A percentile compares a stretch with the other conserved stretches of the same genome.
phyloP scores from a whole-genome alignment of 2,888 invertebrate species.

The Macrostomum cliftonense region DNA sequence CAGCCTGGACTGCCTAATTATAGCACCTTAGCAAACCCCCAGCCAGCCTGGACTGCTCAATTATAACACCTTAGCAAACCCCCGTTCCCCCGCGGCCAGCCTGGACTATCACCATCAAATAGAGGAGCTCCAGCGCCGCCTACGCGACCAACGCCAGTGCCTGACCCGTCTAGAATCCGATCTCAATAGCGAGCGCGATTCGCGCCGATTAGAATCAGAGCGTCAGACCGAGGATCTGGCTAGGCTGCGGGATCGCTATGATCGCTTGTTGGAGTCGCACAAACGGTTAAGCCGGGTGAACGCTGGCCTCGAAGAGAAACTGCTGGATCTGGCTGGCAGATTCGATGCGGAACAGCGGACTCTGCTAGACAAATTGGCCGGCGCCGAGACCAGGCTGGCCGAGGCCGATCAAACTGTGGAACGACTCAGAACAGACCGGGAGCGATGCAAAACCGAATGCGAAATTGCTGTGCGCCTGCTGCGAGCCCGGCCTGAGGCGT shows the following conservation, averaged over 20 bases:
- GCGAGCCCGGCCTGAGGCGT: conserved; percentile 82
- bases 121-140: conserved; percentile 60
- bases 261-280: conserved; percentile 73
- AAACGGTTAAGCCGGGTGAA: conserved; percentile 79
- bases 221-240: conserved; percentile 60
- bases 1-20: conserved; percentile 42
- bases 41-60: too few species aligned
- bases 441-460: conserved; percentile 77
- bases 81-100: conserved; percentile 14
- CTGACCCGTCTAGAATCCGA: conserved; percentile 68
- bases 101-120: conserved; percentile 65
- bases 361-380: conserved; percentile 4
- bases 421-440: conserved; percentile 43
- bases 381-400: background rate
- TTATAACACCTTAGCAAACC: background rate
- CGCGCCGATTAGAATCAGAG: conserved; percentile 50
- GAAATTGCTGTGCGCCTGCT: conserved; percentile 74
- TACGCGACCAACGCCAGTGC: conserved; percentile 61
- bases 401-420: too few species aligned
- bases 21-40: background rate
- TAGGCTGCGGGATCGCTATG: conserved; percentile 79
- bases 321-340: conserved; percentile 57
- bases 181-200: conserved; percentile 47
- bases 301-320: conserved; percentile 77
- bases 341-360: conserved; percentile 7